These are phyloP conservation scores for Sitta carolinensis DNA, from an alignment of 2,797 vertebrate genomes.

Conservation along the genomic window DNA sequence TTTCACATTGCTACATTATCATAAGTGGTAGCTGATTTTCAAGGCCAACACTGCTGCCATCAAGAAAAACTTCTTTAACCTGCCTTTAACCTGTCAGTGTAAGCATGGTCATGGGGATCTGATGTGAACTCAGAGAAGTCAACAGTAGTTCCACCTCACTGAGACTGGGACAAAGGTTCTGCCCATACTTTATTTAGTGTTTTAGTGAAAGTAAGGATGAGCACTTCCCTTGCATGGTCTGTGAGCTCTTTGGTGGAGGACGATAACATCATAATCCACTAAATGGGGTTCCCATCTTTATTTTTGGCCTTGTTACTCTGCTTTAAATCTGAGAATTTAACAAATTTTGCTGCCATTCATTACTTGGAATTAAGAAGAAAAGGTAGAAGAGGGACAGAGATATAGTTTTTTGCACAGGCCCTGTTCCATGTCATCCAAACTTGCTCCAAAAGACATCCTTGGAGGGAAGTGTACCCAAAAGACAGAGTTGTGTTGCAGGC, in stretches of 20 bases:
- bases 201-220: neutral
- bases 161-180: neutral
- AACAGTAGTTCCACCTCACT: neutral
- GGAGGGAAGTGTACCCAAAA: neutral
- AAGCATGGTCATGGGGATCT: neutral
- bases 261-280: neutral
- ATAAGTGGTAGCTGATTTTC: neutral
- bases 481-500: neutral
- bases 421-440: neutral
- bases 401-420: accelerated
- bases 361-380: neutral
- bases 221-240: neutral
- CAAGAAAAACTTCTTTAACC: neutral
- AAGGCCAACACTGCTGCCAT: neutral
- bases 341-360: neutral
- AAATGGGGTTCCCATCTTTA: neutral
- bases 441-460: neutral
- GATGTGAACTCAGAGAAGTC: neutral
- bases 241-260: neutral
- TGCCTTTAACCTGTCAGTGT: neutral
- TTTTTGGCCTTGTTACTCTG: neutral
- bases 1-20: accelerated
- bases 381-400: neutral
- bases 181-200: neutral
- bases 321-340: neutral